phyloP scores from a whole-genome alignment of 2,113 vertebrate species.

The Podocnemis expansa region DNA sequence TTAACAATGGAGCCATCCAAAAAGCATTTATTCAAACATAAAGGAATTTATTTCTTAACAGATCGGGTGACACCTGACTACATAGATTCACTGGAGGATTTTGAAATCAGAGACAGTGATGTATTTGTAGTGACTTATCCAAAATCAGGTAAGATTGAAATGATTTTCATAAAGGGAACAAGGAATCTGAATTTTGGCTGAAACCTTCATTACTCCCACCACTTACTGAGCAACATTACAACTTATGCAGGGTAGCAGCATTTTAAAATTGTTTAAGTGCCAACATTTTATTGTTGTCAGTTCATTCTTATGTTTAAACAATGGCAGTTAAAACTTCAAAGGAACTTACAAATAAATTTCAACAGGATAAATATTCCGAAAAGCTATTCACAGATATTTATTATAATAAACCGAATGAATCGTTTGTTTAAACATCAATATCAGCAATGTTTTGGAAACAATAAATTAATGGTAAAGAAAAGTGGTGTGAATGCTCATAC shows the following conservation, averaged over 20 bases:
- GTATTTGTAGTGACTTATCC: constrained; percentile 75
- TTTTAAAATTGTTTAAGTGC: not conserved
- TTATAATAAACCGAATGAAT: not conserved
- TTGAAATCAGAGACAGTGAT: constrained; percentile 75
- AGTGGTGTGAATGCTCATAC: not conserved
- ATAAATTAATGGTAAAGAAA: not conserved
- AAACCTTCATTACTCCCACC: too few relatives aligned
- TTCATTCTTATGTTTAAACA: not conserved
- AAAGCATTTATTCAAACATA: constrained; percentile 60
- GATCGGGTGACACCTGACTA: constrained; percentile 40
- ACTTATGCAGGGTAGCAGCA: not conserved
- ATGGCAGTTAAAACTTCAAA: not conserved
- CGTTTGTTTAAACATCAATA: too few relatives aligned
- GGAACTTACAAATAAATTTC: not conserved
- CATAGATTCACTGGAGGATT: constrained; percentile 72
- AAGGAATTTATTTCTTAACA: constrained; percentile 55
- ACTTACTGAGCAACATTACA: not conserved
- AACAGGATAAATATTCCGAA: not conserved
- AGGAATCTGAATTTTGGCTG: not conserved
- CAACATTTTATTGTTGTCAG: not conserved
- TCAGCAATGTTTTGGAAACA: not conserved
- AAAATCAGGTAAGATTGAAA: constrained; percentile 71
- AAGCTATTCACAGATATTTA: not conserved
- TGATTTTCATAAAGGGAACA: not conserved
- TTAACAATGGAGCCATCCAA: constrained; percentile 11